A percentile compares a stretch with the other conserved stretches of the same genome.
Conservation (phyloP, 2,797 vertebrate species). For the Eulemur mongoz region DNA sequence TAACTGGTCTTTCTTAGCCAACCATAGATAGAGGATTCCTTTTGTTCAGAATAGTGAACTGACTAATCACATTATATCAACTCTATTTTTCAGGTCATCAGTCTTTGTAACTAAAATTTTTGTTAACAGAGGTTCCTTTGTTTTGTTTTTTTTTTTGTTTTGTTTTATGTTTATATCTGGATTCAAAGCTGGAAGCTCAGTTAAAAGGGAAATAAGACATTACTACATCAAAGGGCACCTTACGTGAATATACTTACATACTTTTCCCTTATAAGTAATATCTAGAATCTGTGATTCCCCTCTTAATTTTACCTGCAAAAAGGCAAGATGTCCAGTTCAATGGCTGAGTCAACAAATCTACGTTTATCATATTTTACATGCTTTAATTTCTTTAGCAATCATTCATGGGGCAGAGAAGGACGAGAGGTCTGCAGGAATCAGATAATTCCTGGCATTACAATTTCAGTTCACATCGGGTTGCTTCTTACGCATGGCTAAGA, state of each 20-base stretch:
- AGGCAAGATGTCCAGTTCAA: not conserved
- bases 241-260: not conserved
- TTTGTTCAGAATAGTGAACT: not conserved
- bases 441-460: constrained; percentile 48
- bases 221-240: not conserved
- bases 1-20: not conserved
- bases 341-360: not conserved
- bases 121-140: not conserved
- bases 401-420: not conserved
- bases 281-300: not conserved
- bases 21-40: not conserved
- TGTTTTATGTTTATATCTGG: not conserved
- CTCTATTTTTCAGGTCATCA: not conserved
- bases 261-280: not conserved
- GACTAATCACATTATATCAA: not conserved
- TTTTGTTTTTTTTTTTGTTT: not conserved
- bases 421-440: not conserved
- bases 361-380: not conserved
- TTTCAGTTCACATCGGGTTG: constrained; percentile 32
- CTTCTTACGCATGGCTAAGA: constrained; percentile 29
- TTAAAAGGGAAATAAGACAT: not conserved
- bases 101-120: not conserved
- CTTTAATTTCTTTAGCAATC: constrained; percentile 20
- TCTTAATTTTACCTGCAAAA: not conserved
- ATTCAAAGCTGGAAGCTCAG: not conserved